These are phyloP conservation scores for Hippolais icterina DNA, from an alignment of 2,113 vertebrate species.

Conservation along the genomic window DNA sequence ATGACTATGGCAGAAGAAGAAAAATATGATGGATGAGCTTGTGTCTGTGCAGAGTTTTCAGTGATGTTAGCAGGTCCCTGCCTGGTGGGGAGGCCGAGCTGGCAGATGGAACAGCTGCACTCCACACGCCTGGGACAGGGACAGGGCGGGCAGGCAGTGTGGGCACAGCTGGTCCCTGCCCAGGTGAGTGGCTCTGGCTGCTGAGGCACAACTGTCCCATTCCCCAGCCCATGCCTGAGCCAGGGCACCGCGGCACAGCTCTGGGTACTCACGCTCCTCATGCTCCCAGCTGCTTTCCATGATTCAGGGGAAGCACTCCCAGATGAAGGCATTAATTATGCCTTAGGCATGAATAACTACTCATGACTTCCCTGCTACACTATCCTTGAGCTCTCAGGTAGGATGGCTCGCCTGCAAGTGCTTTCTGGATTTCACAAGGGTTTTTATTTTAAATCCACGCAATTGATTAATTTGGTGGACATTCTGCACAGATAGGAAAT, in stretches of 20 bases:
- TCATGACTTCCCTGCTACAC: neutral
- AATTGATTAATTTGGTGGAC: neutral
- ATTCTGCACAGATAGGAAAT: neutral
- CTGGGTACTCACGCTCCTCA: neutral
- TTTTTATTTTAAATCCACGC: neutral
- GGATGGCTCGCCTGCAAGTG: neutral
- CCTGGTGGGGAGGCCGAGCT: neutral
- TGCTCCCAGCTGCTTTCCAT: neutral
- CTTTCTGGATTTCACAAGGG: neutral
- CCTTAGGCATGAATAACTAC: neutral
- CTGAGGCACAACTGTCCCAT: neutral
- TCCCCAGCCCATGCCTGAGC: neutral
- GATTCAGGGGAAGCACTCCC: neutral
- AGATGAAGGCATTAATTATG: neutral
- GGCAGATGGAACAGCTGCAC: neutral
- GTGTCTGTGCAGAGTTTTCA: neutral
- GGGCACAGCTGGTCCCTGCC: neutral
- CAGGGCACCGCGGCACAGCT: neutral
- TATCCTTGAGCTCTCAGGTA: neutral
- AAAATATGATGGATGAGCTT: neutral
- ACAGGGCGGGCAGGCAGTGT: fast-evolving
- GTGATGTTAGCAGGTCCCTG: neutral
- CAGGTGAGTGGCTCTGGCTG: neutral
- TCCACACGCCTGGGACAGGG: fast-evolving
- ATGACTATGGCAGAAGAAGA: neutral